These are phyloP conservation scores for Sciurus niger DNA, from an alignment of 2,113 vertebrate genomes.

Conservation along the genomic window DNA sequence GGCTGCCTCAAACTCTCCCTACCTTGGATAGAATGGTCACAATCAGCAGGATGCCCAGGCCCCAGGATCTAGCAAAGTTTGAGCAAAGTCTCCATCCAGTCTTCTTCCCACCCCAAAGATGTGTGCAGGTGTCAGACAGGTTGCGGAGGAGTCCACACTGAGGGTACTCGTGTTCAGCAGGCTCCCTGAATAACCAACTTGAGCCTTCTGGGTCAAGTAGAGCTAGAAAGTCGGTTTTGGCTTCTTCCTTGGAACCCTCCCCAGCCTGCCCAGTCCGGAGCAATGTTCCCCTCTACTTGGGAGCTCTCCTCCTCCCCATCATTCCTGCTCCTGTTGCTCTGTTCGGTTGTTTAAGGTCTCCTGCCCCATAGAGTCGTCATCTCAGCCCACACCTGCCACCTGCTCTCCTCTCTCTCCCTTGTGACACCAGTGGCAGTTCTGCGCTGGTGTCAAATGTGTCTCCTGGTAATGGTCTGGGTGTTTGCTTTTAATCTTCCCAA, in stretches of 20 bases:
- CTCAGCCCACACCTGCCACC: background rate
- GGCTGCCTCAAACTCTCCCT: background rate
- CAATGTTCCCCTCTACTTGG: background rate
- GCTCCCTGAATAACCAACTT: background rate
- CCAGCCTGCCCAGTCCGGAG: background rate
- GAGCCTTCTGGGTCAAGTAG: background rate
- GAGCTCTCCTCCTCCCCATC: background rate
- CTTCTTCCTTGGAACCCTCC: background rate
- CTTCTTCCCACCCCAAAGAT: background rate
- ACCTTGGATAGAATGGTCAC: background rate
- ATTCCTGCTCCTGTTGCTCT: background rate
- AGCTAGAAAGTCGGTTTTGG: background rate
- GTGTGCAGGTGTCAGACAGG: background rate
- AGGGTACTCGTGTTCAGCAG: background rate
- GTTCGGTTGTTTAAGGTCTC: background rate
- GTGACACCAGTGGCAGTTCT: background rate
- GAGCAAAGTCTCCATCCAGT: background rate
- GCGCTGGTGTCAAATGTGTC: background rate
- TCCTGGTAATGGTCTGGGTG: background rate
- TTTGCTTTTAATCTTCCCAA: background rate
- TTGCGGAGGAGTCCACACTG: background rate
- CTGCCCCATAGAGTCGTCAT: background rate
- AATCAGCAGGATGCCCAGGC: background rate
- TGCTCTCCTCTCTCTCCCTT: background rate
- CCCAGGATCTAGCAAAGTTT: background rate